These are phyloP conservation scores for Clusia tigrina DNA, from an alignment of 2,888 invertebrate genomes.

Conservation along the genomic window DNA sequence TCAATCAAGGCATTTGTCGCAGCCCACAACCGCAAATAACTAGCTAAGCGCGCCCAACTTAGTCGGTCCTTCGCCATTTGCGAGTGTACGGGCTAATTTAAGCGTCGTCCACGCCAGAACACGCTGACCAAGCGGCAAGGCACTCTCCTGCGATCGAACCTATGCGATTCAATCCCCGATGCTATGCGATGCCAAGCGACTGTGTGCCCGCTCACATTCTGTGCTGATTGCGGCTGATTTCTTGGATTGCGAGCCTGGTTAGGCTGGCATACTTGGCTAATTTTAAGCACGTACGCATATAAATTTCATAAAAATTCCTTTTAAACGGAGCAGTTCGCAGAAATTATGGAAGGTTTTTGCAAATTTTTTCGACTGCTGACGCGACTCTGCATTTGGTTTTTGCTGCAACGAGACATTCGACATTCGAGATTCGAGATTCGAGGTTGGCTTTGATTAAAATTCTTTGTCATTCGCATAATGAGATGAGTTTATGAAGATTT, in stretches of 20 bases:
- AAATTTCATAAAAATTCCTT: conserved; percentile 58
- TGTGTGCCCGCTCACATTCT: too few species aligned
- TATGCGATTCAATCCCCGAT: neutral
- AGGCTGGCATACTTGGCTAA: too few species aligned
- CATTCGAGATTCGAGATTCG: too few species aligned
- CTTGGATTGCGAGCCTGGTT: neutral
- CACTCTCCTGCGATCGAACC: too few species aligned
- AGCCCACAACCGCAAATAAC: neutral
- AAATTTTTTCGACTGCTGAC: too few species aligned
- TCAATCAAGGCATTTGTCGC: too few species aligned
- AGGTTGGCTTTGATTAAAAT: too few species aligned
- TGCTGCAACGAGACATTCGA: too few species aligned
- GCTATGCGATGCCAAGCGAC: neutral
- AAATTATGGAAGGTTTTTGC: too few species aligned
- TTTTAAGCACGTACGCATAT: conserved; percentile 60
- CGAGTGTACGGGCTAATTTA: conserved; percentile 60
- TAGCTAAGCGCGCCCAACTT: neutral
- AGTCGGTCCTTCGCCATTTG: conserved; percentile 32
- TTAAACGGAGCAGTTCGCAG: conserved; percentile 34
- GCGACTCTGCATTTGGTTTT: too few species aligned
- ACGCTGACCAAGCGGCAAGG: too few species aligned
- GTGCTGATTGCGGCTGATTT: neutral
- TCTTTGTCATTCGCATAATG: neutral
- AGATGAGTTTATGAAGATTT: neutral
- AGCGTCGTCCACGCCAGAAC: conserved; percentile 50